These are phyloP conservation scores for Myathropa florea DNA, from an alignment of 2,888 invertebrate genomes.

Conservation along the genomic window DNA sequence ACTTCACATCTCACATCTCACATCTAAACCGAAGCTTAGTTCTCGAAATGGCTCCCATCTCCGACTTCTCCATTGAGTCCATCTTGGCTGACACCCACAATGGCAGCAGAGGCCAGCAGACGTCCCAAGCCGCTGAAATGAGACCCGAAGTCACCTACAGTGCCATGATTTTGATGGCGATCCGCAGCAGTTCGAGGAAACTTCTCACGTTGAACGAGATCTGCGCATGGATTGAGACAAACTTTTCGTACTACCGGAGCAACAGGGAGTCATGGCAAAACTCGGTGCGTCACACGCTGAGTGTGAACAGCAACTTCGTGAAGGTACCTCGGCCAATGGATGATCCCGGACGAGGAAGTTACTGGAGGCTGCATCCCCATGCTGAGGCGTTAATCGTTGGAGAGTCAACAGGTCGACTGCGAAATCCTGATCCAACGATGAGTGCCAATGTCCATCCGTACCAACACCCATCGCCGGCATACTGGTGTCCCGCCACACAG, in stretches of 20 bases:
- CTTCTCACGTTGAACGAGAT: neutral
- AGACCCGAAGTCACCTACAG: constrained; percentile 89
- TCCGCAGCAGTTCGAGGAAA: neutral
- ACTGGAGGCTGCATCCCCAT: constrained; percentile 98
- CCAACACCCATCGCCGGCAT: constrained; percentile 56
- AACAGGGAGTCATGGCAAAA: too few species aligned
- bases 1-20: neutral
- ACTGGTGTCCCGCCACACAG: neutral
- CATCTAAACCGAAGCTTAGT: neutral
- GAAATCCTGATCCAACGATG: constrained; percentile 83
- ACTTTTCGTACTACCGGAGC: too few species aligned
- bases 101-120: neutral
- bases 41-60: neutral
- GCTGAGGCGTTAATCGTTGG: constrained; percentile 98
- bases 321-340: too few species aligned
- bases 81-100: neutral
- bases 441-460: constrained; percentile 73
- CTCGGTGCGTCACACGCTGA: too few species aligned
- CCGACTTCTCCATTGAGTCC: neutral
- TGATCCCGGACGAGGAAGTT: constrained; percentile 99
- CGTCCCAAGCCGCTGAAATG: neutral
- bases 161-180: constrained; percentile 99
- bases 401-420: constrained; percentile 95
- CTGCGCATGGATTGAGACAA: too few species aligned
- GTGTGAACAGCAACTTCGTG: too few species aligned